phyloP scores from a whole-genome alignment of 2,113 vertebrate species.

The Rhinogobius similis region DNA sequence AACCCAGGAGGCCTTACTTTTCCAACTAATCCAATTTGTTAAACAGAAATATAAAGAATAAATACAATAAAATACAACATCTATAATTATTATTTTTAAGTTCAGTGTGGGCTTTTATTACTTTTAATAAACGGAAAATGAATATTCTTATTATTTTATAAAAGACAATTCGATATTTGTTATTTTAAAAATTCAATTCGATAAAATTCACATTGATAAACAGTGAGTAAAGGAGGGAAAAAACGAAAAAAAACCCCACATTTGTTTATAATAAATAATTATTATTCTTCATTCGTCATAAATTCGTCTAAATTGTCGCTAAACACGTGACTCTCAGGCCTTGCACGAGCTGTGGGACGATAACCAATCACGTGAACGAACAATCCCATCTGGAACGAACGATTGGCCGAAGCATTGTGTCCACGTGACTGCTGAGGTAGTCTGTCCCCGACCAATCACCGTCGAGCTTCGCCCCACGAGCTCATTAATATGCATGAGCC shows the following conservation, averaged over 20 bases:
- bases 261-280: neutral
- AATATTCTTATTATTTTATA: too few relatives aligned
- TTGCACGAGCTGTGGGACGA: neutral
- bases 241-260: too few relatives aligned
- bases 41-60: too few relatives aligned
- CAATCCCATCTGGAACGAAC: conserved; percentile 37
- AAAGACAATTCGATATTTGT: too few relatives aligned
- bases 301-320: neutral
- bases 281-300: neutral
- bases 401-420: conserved; percentile 17
- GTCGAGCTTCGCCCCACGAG: neutral
- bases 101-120: too few relatives aligned
- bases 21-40: too few relatives aligned
- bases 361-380: conserved; percentile 34
- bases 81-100: neutral
- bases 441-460: conserved; percentile 12
- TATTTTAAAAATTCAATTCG: too few relatives aligned
- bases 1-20: too few relatives aligned
- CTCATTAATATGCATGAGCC: conserved; percentile 26
- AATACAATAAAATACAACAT: too few relatives aligned
- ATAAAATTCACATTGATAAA: too few relatives aligned
- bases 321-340: neutral
- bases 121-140: too few relatives aligned
- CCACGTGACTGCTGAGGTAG: conserved; percentile 14
- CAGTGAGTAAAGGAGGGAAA: too few relatives aligned